phyloP scores from a whole-genome alignment of 2,888 invertebrate genomes.

The Leptinotarsa rubiginosa region DNA sequence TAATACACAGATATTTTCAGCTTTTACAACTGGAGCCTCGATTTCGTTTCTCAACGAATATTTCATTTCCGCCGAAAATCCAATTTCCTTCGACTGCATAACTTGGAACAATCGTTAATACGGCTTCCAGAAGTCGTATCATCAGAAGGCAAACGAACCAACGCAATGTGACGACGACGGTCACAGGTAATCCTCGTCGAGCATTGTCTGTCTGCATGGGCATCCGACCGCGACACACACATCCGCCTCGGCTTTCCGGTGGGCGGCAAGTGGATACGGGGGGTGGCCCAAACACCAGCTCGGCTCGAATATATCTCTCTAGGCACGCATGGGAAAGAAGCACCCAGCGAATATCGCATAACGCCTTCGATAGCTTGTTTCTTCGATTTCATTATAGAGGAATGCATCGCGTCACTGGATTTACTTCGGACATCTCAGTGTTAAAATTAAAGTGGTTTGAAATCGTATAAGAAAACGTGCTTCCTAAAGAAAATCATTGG shows the following conservation, averaged over 20 bases:
- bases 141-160: conserved; percentile 2
- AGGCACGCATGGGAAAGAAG: conserved; percentile 14
- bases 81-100: conserved; percentile 1
- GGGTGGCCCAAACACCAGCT: conserved; percentile 21
- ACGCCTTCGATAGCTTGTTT: not conserved
- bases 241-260: conserved; percentile 62
- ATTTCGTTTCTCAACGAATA: not conserved
- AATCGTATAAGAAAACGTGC: too few species aligned
- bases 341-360: not conserved
- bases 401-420: not conserved
- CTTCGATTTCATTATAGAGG: not conserved
- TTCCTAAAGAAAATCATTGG: too few species aligned
- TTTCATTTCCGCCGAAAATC: not conserved
- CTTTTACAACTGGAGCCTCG: not conserved
- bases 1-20: too few species aligned
- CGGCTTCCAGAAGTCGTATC: not conserved
- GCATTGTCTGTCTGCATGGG: conserved; percentile 17
- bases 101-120: not conserved
- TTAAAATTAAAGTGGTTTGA: too few species aligned
- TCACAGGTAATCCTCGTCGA: conserved; percentile 15
- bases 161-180: not conserved
- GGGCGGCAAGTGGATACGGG: conserved; percentile 38
- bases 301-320: not conserved
- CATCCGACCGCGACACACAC: conserved; percentile 60
- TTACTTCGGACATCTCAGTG: too few species aligned